phyloP scores from a whole-genome alignment of 2,797 vertebrate species.

The Lepidocolaptes lacrymiger region DNA sequence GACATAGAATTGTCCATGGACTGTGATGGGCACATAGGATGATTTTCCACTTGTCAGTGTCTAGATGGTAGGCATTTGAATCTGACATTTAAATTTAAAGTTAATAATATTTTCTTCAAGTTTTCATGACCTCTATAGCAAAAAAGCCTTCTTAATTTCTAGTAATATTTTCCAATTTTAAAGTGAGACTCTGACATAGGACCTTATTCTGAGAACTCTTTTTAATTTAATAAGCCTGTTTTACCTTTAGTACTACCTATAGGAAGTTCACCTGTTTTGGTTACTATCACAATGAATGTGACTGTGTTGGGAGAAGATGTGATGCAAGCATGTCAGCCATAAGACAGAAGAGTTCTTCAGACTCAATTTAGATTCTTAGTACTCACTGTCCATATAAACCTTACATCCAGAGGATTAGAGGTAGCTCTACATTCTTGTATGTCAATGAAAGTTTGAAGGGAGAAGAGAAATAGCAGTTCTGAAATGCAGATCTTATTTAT shows the following conservation, averaged over 20 bases:
- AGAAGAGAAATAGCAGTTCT: background rate
- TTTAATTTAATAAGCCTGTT: background rate
- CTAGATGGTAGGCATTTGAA: background rate
- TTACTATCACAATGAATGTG: background rate
- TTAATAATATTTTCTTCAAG: background rate
- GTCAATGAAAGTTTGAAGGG: background rate
- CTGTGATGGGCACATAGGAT: background rate
- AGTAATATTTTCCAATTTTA: background rate
- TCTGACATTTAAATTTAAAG: background rate
- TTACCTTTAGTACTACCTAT: background rate
- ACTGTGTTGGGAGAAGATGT: background rate
- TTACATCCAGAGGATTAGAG: background rate
- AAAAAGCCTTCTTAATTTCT: background rate
- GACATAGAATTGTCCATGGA: background rate
- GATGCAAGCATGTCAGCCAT: background rate
- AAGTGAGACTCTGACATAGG: background rate
- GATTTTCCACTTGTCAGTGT: background rate
- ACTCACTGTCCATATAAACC: background rate
- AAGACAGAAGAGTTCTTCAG: background rate
- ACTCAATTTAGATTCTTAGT: background rate
- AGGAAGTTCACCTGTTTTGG: background rate
- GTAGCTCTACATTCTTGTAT: background rate
- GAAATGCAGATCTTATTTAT: background rate
- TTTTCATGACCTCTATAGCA: background rate
- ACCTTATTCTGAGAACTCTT: background rate